A percentile compares a stretch with the other conserved stretches of the same genome.
Conservation (phyloP, 2,797 vertebrate genomes). For the Corythornis leucogaster region DNA sequence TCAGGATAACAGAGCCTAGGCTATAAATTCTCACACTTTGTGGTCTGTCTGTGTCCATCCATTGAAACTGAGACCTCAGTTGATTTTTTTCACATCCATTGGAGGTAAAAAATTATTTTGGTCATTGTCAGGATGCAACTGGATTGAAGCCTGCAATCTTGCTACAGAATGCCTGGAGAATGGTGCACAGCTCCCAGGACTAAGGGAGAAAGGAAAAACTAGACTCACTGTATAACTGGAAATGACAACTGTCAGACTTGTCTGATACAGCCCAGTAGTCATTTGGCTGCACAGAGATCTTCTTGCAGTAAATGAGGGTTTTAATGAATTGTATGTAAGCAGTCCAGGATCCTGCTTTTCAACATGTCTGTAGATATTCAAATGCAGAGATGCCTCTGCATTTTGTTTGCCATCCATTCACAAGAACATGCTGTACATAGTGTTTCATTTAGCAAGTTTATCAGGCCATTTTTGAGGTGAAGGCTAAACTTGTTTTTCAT, state of each 20-base stretch:
- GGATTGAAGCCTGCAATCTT: not conserved
- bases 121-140: not conserved
- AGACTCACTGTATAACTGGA: not conserved
- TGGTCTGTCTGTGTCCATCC: not conserved
- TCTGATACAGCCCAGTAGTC: not conserved
- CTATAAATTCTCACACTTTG: not conserved
- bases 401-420: conserved; percentile 39
- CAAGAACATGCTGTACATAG: not conserved
- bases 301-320: not conserved
- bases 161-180: not conserved
- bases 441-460: conserved; percentile 46
- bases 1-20: not conserved
- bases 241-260: conserved; percentile 2
- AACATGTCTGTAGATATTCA: not conserved
- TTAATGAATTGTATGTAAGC: not conserved
- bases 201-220: not conserved
- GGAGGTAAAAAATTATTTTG: not conserved
- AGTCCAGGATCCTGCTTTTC: not conserved
- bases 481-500: conserved; percentile 70
- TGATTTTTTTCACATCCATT: not conserved
- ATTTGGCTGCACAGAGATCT: not conserved
- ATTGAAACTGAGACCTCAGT: not conserved
- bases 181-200: not conserved
- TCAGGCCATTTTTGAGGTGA: conserved; percentile 53
- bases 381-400: not conserved